phyloP scores from a whole-genome alignment of 2,888 invertebrate species.

The Morpho deidamia region DNA sequence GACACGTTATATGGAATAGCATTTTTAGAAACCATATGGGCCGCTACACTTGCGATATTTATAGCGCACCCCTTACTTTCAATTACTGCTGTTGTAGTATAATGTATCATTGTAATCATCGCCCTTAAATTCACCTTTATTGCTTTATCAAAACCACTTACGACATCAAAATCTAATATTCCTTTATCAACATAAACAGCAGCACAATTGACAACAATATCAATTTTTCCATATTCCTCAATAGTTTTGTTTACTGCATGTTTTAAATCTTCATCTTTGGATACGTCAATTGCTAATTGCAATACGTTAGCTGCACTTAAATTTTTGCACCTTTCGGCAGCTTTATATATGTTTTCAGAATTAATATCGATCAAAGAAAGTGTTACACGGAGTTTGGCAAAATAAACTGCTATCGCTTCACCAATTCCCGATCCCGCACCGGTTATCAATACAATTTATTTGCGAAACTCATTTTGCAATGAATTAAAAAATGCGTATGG shows the following conservation, averaged over 20 bases:
- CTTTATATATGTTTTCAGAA: too few relatives aligned
- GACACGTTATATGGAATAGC: conserved; percentile 39
- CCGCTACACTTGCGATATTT: conserved; percentile 36
- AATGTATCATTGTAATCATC: conserved; percentile 33
- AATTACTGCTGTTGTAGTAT: conserved; percentile 28
- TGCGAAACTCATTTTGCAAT: too few relatives aligned
- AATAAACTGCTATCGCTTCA: too few relatives aligned
- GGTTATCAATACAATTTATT: too few relatives aligned
- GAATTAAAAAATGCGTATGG: too few relatives aligned
- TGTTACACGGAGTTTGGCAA: too few relatives aligned
- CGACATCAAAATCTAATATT: conserved; percentile 24
- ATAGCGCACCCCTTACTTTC: conserved; percentile 40
- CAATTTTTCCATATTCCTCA: not conserved
- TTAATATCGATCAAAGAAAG: too few relatives aligned
- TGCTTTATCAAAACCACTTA: conserved; percentile 31
- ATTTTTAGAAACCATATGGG: conserved; percentile 11
- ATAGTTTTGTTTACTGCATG: not conserved
- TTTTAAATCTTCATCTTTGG: not conserved
- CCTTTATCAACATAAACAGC: conserved; percentile 29
- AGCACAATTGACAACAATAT: conserved; percentile 4
- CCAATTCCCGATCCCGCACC: too few relatives aligned
- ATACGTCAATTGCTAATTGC: too few relatives aligned
- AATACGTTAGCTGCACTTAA: too few relatives aligned
- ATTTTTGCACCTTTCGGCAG: too few relatives aligned
- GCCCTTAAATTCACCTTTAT: conserved; percentile 39